A percentile compares a stretch with the other conserved stretches of the same genome.
These are phyloP conservation scores for Leucopsar rothschildi DNA, from an alignment of 2,113 vertebrate genomes.

Conservation along the genomic window DNA sequence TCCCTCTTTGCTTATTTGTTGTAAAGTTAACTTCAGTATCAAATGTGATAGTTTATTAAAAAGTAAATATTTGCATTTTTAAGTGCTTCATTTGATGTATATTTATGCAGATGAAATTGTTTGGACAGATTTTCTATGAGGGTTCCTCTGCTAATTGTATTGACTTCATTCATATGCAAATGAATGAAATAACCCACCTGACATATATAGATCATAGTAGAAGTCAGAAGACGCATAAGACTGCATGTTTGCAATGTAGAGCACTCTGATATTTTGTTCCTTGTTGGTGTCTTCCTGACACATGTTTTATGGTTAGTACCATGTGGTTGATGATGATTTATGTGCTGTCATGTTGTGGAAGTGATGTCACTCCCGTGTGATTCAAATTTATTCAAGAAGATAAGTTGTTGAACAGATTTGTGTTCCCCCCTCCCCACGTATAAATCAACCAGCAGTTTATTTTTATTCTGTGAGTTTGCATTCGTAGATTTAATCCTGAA, in stretches of 20 bases:
- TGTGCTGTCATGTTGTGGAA: conserved; percentile 31
- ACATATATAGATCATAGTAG: not conserved
- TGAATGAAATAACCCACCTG: not conserved
- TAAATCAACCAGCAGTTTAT: not conserved
- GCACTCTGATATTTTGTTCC: not conserved
- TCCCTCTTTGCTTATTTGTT: not conserved
- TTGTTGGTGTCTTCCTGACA: not conserved
- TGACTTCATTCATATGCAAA: conserved; percentile 27
- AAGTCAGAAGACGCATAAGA: not conserved
- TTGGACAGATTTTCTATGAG: not conserved
- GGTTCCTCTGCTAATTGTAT: not conserved
- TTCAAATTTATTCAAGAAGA: conserved; percentile 25
- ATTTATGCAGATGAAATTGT: conserved; percentile 10
- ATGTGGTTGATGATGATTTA: conserved; percentile 43
- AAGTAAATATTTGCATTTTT: not conserved
- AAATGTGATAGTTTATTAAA: not conserved
- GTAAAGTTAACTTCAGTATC: not conserved
- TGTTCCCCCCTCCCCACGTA: not conserved
- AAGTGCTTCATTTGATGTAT: not conserved
- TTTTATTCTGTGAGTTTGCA: not conserved
- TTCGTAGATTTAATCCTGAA: not conserved
- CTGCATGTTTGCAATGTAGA: not conserved
- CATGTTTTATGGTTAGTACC: conserved; percentile 14
- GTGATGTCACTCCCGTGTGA: conserved; percentile 35
- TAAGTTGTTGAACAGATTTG: not conserved